phyloP scores from a whole-genome alignment of 2,888 invertebrate genomes.

The Leptopilina syphax region DNA sequence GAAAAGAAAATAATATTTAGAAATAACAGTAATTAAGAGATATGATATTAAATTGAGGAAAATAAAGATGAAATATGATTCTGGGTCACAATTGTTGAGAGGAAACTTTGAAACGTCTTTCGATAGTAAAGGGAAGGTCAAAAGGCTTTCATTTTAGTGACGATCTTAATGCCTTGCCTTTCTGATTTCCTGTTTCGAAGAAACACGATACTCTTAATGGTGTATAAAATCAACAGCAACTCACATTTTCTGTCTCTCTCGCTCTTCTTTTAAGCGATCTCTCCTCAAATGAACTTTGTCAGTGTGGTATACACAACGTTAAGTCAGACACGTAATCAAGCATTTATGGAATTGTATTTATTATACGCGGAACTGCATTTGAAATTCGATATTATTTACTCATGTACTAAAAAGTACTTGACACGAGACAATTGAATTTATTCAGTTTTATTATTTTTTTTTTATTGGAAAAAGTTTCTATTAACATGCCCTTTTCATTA shows the following conservation, averaged over 20 bases:
- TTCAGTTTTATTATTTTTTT: background rate
- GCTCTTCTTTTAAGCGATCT: background rate
- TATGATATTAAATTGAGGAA: background rate
- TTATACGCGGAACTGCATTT: background rate
- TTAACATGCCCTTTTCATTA: background rate
- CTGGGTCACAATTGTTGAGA: no score
- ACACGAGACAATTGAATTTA: background rate
- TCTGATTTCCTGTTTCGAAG: constrained; percentile 67
- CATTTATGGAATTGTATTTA: background rate
- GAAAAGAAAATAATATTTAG: no score
- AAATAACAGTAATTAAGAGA: no score
- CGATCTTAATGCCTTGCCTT: constrained; percentile 63
- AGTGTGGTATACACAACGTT: background rate
- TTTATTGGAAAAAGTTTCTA: background rate
- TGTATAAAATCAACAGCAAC: constrained; percentile 64
- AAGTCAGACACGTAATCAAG: background rate
- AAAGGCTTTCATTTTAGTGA: constrained; percentile 42
- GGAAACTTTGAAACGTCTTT: no score
- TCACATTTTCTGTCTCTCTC: background rate
- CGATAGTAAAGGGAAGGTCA: background rate
- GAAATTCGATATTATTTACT: background rate
- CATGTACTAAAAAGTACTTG: background rate
- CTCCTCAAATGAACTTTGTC: constrained; percentile 7
- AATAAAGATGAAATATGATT: no score
- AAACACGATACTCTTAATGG: constrained; percentile 73